Evolutionary conservation across 2,113 vertebrate genomes (phyloP), one percentile per base, ranked within the genome.

Genomic region (Leuciscus idus): DNA sequence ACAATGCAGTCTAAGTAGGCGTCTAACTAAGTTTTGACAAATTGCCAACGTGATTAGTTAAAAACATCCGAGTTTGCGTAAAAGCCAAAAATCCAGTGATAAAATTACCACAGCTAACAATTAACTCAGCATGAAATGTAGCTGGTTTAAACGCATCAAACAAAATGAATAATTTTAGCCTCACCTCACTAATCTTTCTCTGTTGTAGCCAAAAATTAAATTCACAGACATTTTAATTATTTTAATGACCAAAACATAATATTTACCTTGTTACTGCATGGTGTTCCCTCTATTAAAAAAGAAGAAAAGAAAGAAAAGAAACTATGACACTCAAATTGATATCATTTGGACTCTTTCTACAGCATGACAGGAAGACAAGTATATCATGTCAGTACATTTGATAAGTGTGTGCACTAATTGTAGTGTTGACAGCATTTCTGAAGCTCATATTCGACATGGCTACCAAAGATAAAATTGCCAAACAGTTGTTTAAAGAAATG

Each of bases 81-180:
- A 70, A 70, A 6, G 23, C 1, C 19, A 43, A 5, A 43, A 23
- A 70, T 4, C 7, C 66, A 72, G 19, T 72, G 36, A 26, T 48
- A 8, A 26, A 13, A 15, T 48, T 13, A 48, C 39, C 19, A 21
- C 36, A 70, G 33, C 17, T 46, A 74, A 48, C 23, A 15, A 48
- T 74, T 26, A 48, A 50, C 11, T 15, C 72, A n/a, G 21, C 39
- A 74, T 74, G 72, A 46, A 48, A 75, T 28, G 12, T 75, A 6
- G n/a, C 39, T 74, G 72, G 23, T 74, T 75, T 75, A 26, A 46
- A 48, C 72, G 17, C 72, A 74, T 74, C 70, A 73, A 43, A 43
- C 36, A 23, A 43, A 43, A 73, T 73, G 1, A 74, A 3, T 23
- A 23, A 23, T 21, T 74, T 46, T 48, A 74, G 39, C 36, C 21